phyloP scores from a whole-genome alignment of 2,113 vertebrate species.

The Paradoxurus hermaphroditus region DNA sequence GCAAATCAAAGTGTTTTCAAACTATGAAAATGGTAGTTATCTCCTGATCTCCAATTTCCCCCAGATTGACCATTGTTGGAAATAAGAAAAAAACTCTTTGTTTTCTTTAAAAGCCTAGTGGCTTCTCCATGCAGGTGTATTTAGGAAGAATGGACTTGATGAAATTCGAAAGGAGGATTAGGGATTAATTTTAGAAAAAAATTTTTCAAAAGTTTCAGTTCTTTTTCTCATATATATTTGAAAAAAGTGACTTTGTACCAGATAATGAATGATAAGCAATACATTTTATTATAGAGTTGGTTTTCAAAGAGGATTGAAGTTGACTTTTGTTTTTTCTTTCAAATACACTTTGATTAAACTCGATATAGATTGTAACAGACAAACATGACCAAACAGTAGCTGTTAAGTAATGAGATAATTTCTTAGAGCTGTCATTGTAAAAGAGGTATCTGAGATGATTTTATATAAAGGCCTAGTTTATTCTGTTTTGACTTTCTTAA shows the following conservation, averaged over 20 bases:
- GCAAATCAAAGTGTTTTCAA: not conserved
- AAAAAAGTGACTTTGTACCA: not conserved
- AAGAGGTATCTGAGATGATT: not conserved
- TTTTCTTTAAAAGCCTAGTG: constrained; percentile 35
- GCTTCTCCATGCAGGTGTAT: not conserved
- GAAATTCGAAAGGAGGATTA: not conserved
- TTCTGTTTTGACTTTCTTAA: not conserved
- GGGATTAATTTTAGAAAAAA: not conserved
- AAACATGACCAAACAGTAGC: not conserved
- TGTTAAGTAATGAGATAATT: constrained; percentile 8
- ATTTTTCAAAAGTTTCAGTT: not conserved
- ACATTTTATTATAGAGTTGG: not conserved
- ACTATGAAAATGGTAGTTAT: not conserved
- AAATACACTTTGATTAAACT: not conserved
- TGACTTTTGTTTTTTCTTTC: constrained; percentile 8
- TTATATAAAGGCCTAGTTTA: not conserved
- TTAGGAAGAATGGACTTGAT: constrained; percentile 9
- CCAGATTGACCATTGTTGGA: not conserved
- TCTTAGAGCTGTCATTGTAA: constrained; percentile 2
- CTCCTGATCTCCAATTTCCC: not conserved
- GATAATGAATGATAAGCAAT: constrained; percentile 6
- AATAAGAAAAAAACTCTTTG: not conserved
- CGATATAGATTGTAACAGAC: constrained; percentile 19
- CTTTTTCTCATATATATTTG: not conserved
- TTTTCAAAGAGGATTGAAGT: not conserved